Evolutionary conservation across 2,797 vertebrate genomes (phyloP).

Genomic region (Pantherophis alleghaniensis): DNA sequence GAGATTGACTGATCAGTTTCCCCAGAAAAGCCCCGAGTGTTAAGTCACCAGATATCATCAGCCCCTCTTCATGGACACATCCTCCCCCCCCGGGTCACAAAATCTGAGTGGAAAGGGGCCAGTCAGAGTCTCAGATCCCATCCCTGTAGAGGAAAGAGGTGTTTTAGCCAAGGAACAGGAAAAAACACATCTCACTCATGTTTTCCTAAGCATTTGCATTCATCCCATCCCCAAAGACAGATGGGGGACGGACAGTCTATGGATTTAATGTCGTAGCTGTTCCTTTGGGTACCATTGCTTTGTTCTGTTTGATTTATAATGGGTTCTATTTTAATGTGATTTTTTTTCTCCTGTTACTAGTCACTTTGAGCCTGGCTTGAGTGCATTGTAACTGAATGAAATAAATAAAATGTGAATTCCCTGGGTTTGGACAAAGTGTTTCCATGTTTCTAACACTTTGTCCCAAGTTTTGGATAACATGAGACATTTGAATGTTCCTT

Average conservation of each 20-base stretch:
- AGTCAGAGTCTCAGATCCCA: not conserved
- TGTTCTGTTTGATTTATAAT: not conserved
- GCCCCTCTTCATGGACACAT: not conserved
- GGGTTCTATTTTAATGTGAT: not conserved
- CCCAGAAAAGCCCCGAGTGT: not conserved
- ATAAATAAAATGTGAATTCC: not conserved
- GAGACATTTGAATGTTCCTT: not conserved
- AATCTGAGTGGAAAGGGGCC: not conserved
- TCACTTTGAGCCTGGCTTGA: not conserved
- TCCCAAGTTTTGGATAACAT: not conserved
- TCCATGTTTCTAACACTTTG: not conserved
- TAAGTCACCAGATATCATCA: no score
- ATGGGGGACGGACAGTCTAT: not conserved
- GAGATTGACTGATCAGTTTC: not conserved
- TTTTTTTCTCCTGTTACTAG: not conserved
- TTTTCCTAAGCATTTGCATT: not conserved
- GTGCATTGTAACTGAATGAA: not conserved
- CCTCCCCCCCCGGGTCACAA: not conserved
- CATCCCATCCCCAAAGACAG: not conserved
- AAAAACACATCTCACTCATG: not conserved
- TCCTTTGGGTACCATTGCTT: not conserved
- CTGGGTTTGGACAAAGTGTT: not conserved
- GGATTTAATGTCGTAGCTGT: not conserved
- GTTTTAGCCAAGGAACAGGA: not conserved
- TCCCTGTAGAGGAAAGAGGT: no score